Percentiles rank a stretch among this genome's conserved stretches.
Conservation (phyloP, 2,797 vertebrate species). For the Rallus crepitans region DNA sequence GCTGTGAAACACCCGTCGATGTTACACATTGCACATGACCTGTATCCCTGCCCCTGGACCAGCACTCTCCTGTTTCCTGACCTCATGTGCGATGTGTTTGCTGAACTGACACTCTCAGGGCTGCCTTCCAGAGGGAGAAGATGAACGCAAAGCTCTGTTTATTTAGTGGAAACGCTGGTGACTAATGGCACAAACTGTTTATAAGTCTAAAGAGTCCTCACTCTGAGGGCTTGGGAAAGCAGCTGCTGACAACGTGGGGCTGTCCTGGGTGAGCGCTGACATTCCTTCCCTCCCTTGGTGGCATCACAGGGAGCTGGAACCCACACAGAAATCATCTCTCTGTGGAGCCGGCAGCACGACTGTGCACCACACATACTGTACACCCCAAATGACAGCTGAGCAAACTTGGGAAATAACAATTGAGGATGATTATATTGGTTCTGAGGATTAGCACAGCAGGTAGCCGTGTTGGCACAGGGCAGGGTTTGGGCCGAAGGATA, state of each 20-base stretch:
- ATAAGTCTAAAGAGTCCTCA: not conserved
- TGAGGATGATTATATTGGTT: constrained; percentile 52
- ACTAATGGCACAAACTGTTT: not conserved
- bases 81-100: not conserved
- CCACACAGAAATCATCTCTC: fast-evolving
- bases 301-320: not conserved
- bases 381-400: constrained; percentile 38
- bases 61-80: not conserved
- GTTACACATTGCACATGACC: not conserved
- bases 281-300: not conserved
- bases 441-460: constrained; percentile 67
- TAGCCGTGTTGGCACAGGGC: constrained; percentile 60
- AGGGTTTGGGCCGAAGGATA: constrained; percentile 79
- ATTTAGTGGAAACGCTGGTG: not conserved
- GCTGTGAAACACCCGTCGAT: fast-evolving
- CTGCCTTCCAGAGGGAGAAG: not conserved
- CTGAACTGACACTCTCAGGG: not conserved
- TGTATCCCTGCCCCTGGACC: not conserved
- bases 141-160: not conserved
- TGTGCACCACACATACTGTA: not conserved
- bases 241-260: not conserved
- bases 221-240: not conserved
- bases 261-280: not conserved
- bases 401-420: constrained; percentile 36
- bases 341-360: not conserved